Evolutionary conservation across 2,797 vertebrate species (phyloP), one percentile per base, ranked within the genome.

Genomic region (Tenualosa thibaudeaui): DNA sequence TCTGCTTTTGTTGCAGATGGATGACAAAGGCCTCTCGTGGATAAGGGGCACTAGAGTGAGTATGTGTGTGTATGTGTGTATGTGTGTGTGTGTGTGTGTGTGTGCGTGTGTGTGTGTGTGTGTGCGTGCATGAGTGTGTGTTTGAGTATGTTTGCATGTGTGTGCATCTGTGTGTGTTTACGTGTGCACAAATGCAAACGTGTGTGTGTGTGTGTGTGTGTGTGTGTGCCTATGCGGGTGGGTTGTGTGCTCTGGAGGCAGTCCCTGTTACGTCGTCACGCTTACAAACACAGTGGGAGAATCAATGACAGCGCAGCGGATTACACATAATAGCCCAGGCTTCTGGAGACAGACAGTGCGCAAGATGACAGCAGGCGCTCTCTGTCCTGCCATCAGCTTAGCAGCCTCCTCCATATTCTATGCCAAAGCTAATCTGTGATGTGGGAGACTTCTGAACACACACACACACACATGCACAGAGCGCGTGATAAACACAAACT

Each of bases 331-430:
- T 88, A 87, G 87, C 84, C 53, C 4, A 0, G 19, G 89, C 85
- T 90, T 89, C 87, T 65, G 71, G 89, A 89, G 88, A 90, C 85
- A 81, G 89, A 89, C 89, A 89, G 85, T 87, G 86, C 86, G 83
- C 88, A 87, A 88, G 85, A 87, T 86, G 88, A 89, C 89, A 86
- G 31, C 37, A 43, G 22, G 85, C 85, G 85, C 19, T 46, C 71
- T 85, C 87, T 65, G 88, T 88, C 84, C 84, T 46, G 65, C 88
- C 84, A 81, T 88, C 88, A 88, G 85, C 86, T 90, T 90, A 88
- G 82, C 51, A 88, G 84, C 86, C 88, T 89, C 86, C 86, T 89
- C 84, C 86, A 81, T 85, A 89, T 90, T 88, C 86, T 84, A 40
- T 81, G 85, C 83, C 75, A 84, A 86, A 60, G 43, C 82, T 90